These are phyloP conservation scores for Coremacera marginata DNA, from an alignment of 2,888 invertebrate genomes.

Conservation along the genomic window DNA sequence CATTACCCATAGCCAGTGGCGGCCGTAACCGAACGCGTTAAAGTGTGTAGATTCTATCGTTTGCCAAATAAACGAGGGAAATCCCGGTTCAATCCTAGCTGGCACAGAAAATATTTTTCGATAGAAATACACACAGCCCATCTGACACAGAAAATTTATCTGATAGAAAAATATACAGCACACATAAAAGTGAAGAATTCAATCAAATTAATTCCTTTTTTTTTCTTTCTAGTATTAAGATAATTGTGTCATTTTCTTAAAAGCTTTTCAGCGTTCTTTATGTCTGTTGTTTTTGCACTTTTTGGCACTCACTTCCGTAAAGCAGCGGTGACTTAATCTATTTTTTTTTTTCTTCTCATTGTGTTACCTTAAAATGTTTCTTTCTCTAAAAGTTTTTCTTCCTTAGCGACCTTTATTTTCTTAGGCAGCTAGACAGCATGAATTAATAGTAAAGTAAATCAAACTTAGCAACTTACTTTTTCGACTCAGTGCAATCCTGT, in stretches of 20 bases:
- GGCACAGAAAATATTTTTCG: no score
- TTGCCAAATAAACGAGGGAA: no score
- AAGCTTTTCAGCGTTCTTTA: neutral
- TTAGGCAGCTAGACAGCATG: constrained; percentile 6
- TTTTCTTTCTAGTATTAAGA: no score
- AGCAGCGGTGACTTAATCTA: neutral
- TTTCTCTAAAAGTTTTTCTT: neutral
- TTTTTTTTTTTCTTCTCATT: neutral
- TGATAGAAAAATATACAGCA: no score
- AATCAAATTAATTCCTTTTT: no score
- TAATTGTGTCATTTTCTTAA: neutral
- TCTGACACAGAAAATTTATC: no score
- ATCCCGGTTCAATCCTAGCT: no score
- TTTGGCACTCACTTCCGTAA: neutral
- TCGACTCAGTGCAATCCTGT: neutral
- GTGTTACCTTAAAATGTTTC: neutral
- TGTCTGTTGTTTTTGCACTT: neutral
- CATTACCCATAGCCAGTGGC: no score
- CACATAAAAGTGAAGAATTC: no score
- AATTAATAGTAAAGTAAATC: neutral
- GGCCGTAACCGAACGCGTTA: no score
- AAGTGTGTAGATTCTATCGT: no score
- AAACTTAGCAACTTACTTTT: neutral
- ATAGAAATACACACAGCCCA: no score
- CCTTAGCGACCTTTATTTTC: neutral